Conservation (phyloP, 2,797 vertebrate genomes). For the Synaphobranchus kaupii region DNA sequence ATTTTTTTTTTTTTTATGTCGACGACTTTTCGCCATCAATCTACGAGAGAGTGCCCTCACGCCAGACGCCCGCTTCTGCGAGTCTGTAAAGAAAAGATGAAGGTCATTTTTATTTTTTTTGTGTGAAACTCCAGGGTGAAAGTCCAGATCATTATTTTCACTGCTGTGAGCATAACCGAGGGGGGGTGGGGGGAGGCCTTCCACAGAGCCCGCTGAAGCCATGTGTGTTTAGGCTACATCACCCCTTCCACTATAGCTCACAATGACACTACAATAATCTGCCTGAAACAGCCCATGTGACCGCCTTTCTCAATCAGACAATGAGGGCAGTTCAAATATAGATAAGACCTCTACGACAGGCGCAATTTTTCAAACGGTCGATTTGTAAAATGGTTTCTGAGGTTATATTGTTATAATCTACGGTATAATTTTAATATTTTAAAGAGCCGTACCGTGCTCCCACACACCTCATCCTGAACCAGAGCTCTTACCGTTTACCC, state of each 20-base stretch:
- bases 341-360: neutral
- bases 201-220: neutral
- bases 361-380: neutral
- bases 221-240: neutral
- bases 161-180: neutral
- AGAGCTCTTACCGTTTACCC: neutral
- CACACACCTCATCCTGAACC: no score
- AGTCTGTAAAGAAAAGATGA: constrained; percentile 17
- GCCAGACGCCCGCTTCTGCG: neutral
- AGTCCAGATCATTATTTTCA: neutral
- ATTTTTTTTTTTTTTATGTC: constrained; percentile 1
- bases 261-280: neutral
- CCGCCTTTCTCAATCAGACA: neutral
- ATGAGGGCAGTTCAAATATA: neutral
- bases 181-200: no score
- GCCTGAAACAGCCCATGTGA: no score
- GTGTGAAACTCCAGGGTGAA: neutral
- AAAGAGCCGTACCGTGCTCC: neutral
- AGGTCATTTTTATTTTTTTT: neutral
- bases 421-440: neutral
- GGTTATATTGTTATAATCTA: neutral
- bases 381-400: neutral
- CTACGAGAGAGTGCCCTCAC: neutral
- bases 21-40: constrained; percentile 11
- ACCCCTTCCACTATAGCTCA: neutral